These are phyloP conservation scores for Megalurothrips usitatus DNA, from an alignment of 2,888 invertebrate species.

Conservation along the genomic window DNA sequence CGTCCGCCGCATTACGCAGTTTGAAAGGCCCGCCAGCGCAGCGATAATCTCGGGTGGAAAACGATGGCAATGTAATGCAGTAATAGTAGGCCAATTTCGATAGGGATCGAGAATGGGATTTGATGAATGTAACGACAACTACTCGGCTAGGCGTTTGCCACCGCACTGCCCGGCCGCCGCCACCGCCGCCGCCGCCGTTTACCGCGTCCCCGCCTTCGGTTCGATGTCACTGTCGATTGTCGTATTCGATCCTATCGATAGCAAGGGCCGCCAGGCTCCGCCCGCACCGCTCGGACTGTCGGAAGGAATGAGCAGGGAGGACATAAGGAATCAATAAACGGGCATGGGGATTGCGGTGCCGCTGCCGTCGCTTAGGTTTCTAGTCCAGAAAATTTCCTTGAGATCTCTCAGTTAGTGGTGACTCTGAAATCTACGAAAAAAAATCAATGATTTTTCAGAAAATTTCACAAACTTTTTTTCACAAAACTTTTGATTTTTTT, in stretches of 20 bases:
- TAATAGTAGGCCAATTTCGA: constrained; percentile 17
- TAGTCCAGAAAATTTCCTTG: no score
- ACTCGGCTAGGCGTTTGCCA: background rate
- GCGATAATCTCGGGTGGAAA: background rate
- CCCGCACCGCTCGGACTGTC: background rate
- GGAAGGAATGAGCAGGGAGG: background rate
- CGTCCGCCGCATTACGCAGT: background rate
- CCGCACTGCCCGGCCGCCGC: background rate
- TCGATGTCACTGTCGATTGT: constrained; percentile 6
- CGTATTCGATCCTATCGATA: background rate
- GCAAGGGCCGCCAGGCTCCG: background rate
- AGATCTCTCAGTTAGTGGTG: no score
- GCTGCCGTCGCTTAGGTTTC: no score
- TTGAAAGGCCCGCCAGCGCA: background rate
- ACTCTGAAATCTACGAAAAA: no score
- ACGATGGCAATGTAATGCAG: background rate
- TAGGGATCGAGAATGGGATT: background rate
- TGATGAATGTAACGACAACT: constrained; percentile 18
- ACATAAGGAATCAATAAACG: no score
- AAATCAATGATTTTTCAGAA: no score
- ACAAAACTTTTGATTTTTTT: no score
- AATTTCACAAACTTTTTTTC: no score
- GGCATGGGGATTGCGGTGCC: no score
- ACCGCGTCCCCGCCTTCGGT: no score
- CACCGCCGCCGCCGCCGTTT: background rate